Evolutionary conservation across 2,888 invertebrate genomes (phyloP).

Genomic region (Byasa hedistus): DNA sequence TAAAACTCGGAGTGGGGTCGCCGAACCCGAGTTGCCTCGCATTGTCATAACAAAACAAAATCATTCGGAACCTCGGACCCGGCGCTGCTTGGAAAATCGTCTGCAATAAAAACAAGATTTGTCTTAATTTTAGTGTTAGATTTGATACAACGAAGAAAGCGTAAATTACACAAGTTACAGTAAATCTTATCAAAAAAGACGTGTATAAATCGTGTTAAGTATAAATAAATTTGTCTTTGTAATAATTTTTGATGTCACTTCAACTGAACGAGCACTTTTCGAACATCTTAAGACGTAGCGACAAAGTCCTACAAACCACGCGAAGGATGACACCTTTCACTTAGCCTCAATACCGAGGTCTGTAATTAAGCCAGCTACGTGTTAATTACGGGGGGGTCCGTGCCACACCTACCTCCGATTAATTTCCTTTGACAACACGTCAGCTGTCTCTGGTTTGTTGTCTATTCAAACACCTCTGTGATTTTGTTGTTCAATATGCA

Average conservation of each 20-base stretch:
- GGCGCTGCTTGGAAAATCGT: constrained; percentile 56
- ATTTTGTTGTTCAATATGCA: constrained; percentile 30
- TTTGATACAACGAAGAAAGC: not conserved
- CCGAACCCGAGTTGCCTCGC: constrained; percentile 74
- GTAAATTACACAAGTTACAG: not conserved
- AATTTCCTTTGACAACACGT: constrained; percentile 52
- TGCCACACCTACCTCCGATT: constrained; percentile 54
- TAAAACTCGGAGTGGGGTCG: constrained; percentile 78
- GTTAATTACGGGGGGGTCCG: constrained; percentile 61
- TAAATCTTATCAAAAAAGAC: not conserved
- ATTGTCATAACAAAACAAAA: constrained; percentile 78
- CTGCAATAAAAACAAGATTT: constrained; percentile 37
- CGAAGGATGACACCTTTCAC: constrained; percentile 63
- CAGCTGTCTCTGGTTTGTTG: constrained; percentile 55
- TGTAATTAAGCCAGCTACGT: constrained; percentile 66
- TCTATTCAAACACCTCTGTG: constrained; percentile 36
- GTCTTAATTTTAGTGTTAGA: not conserved
- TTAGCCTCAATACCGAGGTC: constrained; percentile 53
- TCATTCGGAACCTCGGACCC: constrained; percentile 56
- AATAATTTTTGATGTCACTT: not conserved
- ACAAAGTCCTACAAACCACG: constrained; percentile 32
- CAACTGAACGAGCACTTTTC: not conserved
- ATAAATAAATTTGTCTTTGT: not conserved
- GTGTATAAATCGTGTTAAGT: too few relatives aligned
- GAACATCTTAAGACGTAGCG: constrained; percentile 20